Evolutionary conservation across 1,140 invertebrate genomes (phyloP).

Genomic region (Brachionus paranguensis): DNA sequence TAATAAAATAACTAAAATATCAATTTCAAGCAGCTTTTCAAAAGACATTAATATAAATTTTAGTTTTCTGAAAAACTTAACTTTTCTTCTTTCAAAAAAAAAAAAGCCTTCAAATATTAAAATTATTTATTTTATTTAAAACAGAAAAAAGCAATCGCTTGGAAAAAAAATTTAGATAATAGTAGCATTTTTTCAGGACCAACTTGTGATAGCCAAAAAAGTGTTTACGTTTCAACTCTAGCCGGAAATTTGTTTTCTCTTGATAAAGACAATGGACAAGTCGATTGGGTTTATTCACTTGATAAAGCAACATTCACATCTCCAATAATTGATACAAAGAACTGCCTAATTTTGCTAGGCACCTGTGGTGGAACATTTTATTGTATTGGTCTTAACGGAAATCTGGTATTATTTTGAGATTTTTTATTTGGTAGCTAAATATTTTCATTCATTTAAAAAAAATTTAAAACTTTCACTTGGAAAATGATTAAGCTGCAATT

Average conservation of each 20-base stretch:
- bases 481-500: background rate
- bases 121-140: background rate
- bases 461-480: background rate
- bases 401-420: slow-evolving; percentile 41
- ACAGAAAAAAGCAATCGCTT: background rate
- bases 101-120: background rate
- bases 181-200: slow-evolving; percentile 63
- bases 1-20: too few relatives aligned
- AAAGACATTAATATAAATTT: too few relatives aligned
- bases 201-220: slow-evolving; percentile 53
- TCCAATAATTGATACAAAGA: slow-evolving; percentile 46
- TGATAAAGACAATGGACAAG: slow-evolving; percentile 50
- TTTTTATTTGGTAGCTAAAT: background rate
- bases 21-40: too few relatives aligned
- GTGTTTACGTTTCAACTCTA: slow-evolving; percentile 60
- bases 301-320: slow-evolving; percentile 61
- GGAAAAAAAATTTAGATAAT: slow-evolving; percentile 42
- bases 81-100: too few relatives aligned
- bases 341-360: background rate
- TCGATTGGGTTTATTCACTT: slow-evolving; percentile 58
- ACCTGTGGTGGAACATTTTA: slow-evolving; percentile 16
- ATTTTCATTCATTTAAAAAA: background rate
- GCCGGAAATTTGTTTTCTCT: slow-evolving; percentile 60
- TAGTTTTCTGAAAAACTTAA: too few relatives aligned
- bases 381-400: slow-evolving; percentile 42